These are phyloP conservation scores for Motacilla tschutschensis DNA, from an alignment of 2,113 vertebrate genomes.

Conservation along the genomic window DNA sequence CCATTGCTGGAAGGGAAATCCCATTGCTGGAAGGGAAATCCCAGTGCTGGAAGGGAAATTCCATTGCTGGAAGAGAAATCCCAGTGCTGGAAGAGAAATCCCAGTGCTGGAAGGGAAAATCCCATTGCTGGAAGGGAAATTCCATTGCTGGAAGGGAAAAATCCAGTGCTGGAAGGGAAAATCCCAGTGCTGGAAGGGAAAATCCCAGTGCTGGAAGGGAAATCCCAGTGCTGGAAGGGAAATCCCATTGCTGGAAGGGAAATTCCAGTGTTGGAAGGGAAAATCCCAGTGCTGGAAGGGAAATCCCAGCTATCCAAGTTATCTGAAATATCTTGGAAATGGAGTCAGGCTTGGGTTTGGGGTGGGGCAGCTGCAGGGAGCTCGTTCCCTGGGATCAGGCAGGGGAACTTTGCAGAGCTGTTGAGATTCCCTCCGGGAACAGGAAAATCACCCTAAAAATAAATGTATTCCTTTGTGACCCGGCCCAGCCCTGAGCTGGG, in stretches of 20 bases:
- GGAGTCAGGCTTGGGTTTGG: background rate
- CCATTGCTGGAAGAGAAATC: background rate
- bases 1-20: background rate
- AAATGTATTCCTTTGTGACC: background rate
- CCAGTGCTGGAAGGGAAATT: background rate
- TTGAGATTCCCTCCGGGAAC: background rate
- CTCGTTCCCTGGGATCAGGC: background rate
- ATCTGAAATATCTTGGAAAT: rapidly evolving
- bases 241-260: background rate
- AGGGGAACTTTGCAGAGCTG: background rate
- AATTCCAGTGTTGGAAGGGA: no score
- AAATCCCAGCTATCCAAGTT: background rate
- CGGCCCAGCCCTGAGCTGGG: background rate
- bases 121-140: background rate
- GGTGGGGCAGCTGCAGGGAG: background rate
- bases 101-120: background rate
- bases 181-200: background rate
- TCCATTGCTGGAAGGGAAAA: background rate
- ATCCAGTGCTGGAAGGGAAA: background rate
- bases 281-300: background rate
- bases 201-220: background rate
- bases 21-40: no score
- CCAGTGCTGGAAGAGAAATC: background rate
- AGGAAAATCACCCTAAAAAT: background rate
- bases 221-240: background rate